phyloP scores from a whole-genome alignment of 2,888 invertebrate species.

The Punctoribates punctum region DNA sequence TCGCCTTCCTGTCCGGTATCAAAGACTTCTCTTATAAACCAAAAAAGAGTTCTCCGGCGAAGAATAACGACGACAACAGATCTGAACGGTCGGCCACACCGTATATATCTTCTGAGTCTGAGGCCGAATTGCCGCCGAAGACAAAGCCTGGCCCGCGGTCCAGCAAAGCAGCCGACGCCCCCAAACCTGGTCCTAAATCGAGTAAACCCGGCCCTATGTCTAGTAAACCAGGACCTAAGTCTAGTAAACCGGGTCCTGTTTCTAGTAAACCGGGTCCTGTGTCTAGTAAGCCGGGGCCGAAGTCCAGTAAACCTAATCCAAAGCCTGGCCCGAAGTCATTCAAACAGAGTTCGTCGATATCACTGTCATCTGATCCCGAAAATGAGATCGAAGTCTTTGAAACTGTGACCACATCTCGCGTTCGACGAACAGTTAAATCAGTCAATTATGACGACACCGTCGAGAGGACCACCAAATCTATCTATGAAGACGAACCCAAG shows the following conservation, averaged over 20 bases:
- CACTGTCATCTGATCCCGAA: neutral
- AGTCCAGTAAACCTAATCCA: neutral
- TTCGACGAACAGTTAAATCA: slow-evolving; percentile 1
- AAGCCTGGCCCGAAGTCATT: neutral
- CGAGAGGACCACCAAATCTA: neutral
- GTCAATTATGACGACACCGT: slow-evolving; percentile 10
- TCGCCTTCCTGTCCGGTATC: neutral
- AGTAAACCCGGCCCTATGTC: neutral
- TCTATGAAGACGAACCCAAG: neutral
- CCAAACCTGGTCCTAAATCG: slow-evolving; percentile 16
- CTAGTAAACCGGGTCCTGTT: neutral
- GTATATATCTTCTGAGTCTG: neutral
- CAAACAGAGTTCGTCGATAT: too few species aligned
- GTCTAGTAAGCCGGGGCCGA: neutral
- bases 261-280: neutral
- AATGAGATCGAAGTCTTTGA: too few species aligned
- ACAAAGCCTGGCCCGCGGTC: neutral
- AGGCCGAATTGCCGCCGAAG: neutral
- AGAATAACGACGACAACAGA: neutral
- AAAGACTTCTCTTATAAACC: neutral
- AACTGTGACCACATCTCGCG: neutral
- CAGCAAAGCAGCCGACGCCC: neutral
- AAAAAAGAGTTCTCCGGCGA: neutral
- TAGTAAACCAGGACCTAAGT: neutral
- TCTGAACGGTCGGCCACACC: slow-evolving; percentile 7